phyloP scores from a whole-genome alignment of 2,888 invertebrate genomes.

The Nephrotoma appendiculata region DNA sequence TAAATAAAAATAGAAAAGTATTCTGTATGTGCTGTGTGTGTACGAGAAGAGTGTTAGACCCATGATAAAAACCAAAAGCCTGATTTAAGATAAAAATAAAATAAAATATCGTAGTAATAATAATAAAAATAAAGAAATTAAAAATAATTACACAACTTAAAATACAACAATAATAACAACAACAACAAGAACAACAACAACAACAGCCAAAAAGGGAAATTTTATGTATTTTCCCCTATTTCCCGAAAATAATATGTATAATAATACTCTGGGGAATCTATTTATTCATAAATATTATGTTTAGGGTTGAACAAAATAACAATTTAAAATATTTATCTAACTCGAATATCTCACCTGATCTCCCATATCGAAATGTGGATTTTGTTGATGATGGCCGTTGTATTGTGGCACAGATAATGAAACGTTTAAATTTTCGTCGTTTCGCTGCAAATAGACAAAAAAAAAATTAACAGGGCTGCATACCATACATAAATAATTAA shows the following conservation, averaged over 20 bases:
- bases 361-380: slow-evolving; percentile 4
- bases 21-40: neutral
- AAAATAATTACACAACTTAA: neutral
- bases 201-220: no score
- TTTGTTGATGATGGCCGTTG: slow-evolving; percentile 4
- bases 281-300: neutral
- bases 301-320: neutral
- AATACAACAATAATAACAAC: neutral
- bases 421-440: slow-evolving; percentile 6
- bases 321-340: neutral
- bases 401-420: slow-evolving; percentile 6
- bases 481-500: neutral
- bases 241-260: neutral
- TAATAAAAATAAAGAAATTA: neutral
- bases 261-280: neutral
- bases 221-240: neutral
- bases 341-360: neutral
- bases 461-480: neutral
- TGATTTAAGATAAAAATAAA: neutral
- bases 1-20: neutral
- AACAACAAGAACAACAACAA: no score
- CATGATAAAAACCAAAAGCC: neutral
- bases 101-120: neutral
- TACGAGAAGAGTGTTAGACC: neutral
- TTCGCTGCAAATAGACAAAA: neutral